Conservation (phyloP, 2,888 invertebrate species). For the Oxytorus armatus region DNA sequence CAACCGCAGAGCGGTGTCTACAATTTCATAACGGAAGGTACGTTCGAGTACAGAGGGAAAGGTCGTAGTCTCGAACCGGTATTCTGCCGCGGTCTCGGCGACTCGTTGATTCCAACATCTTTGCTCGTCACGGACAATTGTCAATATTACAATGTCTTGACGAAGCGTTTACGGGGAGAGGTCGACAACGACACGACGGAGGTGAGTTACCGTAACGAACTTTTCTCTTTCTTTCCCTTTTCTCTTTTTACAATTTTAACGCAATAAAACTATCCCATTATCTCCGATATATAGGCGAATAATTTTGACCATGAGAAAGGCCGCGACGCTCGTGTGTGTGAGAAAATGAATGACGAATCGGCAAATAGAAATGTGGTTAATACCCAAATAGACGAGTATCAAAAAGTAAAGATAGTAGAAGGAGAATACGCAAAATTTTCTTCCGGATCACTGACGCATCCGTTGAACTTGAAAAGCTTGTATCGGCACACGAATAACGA, state of each 20-base stretch:
- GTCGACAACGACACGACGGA: conserved; percentile 68
- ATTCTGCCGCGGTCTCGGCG: conserved; percentile 73
- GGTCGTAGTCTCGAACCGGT: conserved; percentile 84
- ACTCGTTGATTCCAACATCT: conserved; percentile 81
- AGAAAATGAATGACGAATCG: conserved; percentile 32
- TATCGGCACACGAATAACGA: conserved; percentile 86
- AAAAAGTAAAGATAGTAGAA: conserved; percentile 75
- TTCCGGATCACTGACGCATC: conserved; percentile 88
- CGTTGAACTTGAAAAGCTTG: conserved; percentile 89
- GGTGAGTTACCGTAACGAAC: too few relatives aligned
- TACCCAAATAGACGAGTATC: conserved; percentile 67
- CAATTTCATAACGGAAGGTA: conserved; percentile 88
- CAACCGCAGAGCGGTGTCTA: conserved; percentile 90
- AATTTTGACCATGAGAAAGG: too few relatives aligned
- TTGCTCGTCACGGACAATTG: conserved; percentile 86
- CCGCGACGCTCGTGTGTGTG: too few relatives aligned
- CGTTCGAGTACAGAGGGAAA: conserved; percentile 85
- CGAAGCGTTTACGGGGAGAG: conserved; percentile 84
- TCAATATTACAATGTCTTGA: conserved; percentile 86
- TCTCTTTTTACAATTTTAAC: not conserved
- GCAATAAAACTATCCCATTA: too few relatives aligned
- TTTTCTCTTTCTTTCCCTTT: not conserved
- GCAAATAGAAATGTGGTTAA: conserved; percentile 67
- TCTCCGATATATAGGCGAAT: too few relatives aligned
- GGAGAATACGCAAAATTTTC: conserved; percentile 84